phyloP scores from a whole-genome alignment of 2,113 vertebrate species.

The Scomber colias region DNA sequence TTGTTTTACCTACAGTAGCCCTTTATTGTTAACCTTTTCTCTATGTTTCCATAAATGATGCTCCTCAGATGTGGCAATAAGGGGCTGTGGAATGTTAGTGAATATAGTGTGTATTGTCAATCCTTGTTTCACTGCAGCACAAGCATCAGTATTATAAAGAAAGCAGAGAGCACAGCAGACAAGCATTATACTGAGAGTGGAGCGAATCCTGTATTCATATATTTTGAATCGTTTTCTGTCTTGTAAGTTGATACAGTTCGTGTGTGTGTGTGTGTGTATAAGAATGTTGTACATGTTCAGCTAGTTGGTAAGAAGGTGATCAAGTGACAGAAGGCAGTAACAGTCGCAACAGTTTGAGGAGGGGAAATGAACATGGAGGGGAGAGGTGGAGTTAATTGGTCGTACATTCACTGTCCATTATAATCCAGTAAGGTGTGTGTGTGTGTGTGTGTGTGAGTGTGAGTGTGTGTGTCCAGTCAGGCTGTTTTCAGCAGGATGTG shows the following conservation, averaged over 20 bases:
- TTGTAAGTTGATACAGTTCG: slow-evolving; percentile 14
- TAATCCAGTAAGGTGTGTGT: neutral
- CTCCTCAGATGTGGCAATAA: neutral
- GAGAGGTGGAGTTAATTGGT: neutral
- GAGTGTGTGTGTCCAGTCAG: neutral
- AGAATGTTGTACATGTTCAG: slow-evolving; percentile 15
- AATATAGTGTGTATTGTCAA: neutral
- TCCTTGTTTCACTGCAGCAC: slow-evolving; percentile 7
- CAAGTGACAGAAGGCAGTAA: slow-evolving; percentile 42
- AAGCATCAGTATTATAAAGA: slow-evolving; percentile 29
- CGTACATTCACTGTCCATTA: slow-evolving; percentile 27
- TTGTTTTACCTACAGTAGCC: neutral
- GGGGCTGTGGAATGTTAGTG: neutral
- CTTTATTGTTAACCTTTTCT: slow-evolving; percentile 4
- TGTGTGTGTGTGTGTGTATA: slow-evolving; percentile 41
- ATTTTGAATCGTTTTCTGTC: slow-evolving; percentile 12
- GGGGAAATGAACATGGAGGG: slow-evolving; percentile 3
- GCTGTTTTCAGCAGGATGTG: slow-evolving; percentile 44
- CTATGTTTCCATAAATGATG: neutral
- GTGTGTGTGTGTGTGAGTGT: neutral
- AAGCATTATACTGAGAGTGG: slow-evolving; percentile 48
- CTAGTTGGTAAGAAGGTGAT: slow-evolving; percentile 32
- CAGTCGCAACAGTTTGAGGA: slow-evolving; percentile 44
- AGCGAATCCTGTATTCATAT: slow-evolving; percentile 24
- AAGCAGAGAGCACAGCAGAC: slow-evolving; percentile 52